phyloP scores from a whole-genome alignment of 2,888 invertebrate genomes.

The Hedychridium roseum region DNA sequence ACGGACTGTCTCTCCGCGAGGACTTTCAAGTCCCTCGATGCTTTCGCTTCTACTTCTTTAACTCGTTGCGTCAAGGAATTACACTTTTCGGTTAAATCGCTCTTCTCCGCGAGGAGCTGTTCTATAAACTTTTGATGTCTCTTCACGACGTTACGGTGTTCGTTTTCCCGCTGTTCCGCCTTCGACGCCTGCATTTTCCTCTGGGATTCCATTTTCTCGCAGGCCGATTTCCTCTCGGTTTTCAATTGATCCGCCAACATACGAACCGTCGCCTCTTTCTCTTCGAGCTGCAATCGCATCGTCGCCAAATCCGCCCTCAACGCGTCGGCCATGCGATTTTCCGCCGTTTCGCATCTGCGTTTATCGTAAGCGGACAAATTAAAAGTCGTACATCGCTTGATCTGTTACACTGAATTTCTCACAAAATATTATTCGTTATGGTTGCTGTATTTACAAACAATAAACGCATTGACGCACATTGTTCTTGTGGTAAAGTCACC shows the following conservation, averaged over 20 bases:
- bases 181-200: slow-evolving; percentile 63
- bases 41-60: slow-evolving; percentile 73
- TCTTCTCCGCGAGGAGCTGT: slow-evolving; percentile 81
- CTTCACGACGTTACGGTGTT: slow-evolving; percentile 77
- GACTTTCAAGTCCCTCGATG: slow-evolving; percentile 72
- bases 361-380: background rate
- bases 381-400: background rate
- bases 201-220: slow-evolving; percentile 62
- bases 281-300: slow-evolving; percentile 48
- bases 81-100: slow-evolving; percentile 77
- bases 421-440: background rate
- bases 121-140: slow-evolving; percentile 86
- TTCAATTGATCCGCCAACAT: slow-evolving; percentile 55
- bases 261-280: slow-evolving; percentile 48
- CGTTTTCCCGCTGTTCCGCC: slow-evolving; percentile 71
- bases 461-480: background rate
- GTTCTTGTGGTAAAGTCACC: background rate
- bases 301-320: slow-evolving; percentile 49
- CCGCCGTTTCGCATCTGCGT: background rate
- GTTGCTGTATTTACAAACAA: background rate
- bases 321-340: background rate
- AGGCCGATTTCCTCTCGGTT: slow-evolving; percentile 59
- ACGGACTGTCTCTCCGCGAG: slow-evolving; percentile 79
- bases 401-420: background rate
- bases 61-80: slow-evolving; percentile 73